Evolutionary conservation across 2,113 vertebrate species (phyloP), one percentile per base, ranked within the genome.

Genomic region (Cinclus mexicanus): DNA sequence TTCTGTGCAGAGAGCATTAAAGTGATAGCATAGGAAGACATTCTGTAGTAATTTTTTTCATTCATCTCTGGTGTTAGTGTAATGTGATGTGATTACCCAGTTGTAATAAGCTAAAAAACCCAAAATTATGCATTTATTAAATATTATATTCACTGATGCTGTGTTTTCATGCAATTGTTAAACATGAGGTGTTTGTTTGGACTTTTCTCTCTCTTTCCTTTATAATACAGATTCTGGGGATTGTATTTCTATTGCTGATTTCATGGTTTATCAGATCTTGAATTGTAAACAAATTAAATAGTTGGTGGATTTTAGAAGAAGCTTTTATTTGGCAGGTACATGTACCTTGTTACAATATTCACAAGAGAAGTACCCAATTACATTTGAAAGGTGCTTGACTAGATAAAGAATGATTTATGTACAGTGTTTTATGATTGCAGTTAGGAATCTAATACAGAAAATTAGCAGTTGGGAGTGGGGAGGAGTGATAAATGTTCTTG

Each of bases 21-120:
- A 83, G 63, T 89, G 21, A 69, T 91, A 89, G 76, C 39, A 77
- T 28, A 93, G 87, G 86, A 92, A 93, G 83, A 88, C 81, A 94
- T 79, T 18, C 39, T 89, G 70, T 64, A 89, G n/a, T 74, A 59
- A 89, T 7, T 82, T 82, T 92, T 20, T 93, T 20, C 3, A 14
- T 85, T 93, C 68, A 15, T 91, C 25, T 60, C 20, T 72, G 3
- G 1, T 17, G 85, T 93, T 91, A 96, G 47, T 50, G 56, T 50
- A 83, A 44, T 81, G 57, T 93, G 79, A 83, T 87, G 55, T 79
- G 79, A 68, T 77, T 44, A 52, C 26, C 17, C 44, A 50, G 0
- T 37, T 0, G 0, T 44, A 37, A 77, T 44, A 52, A 68, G 44
- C 22, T 59, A 50, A 42, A 65, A 75, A 9, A 0, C 35, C 25